Conservation (phyloP, 2,113 vertebrate species). For the Anguilla japonica region DNA sequence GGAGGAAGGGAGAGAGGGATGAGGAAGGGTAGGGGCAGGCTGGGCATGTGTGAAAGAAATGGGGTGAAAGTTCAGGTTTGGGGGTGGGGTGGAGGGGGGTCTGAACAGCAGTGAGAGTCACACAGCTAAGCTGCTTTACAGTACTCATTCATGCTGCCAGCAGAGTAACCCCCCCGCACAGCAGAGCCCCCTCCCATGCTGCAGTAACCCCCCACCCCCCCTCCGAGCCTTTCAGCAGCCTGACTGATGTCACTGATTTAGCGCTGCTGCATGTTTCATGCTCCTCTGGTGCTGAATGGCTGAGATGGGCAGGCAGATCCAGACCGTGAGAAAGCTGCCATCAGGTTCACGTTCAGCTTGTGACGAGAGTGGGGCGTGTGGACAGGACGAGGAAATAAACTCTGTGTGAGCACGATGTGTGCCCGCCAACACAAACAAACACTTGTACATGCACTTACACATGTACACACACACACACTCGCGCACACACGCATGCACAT, state of each 20-base stretch:
- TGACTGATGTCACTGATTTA: background rate
- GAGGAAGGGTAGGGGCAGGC: background rate
- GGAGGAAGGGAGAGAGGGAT: background rate
- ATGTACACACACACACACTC: too few relatives aligned
- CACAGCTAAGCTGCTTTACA: background rate
- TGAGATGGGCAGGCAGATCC: background rate
- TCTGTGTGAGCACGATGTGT: background rate
- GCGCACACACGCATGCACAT: too few relatives aligned
- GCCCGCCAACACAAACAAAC: too few relatives aligned
- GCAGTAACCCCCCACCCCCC: too few relatives aligned
- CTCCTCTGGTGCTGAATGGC: background rate
- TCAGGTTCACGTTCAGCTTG: background rate
- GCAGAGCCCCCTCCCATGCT: background rate
- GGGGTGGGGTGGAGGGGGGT: background rate
- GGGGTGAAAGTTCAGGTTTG: slow-evolving; percentile 21
- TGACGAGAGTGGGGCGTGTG: background rate
- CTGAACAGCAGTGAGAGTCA: too few relatives aligned
- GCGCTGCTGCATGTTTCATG: background rate
- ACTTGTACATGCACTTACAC: too few relatives aligned
- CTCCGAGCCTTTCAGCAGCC: background rate
- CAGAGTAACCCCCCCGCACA: background rate
- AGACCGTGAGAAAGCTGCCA: background rate
- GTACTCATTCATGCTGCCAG: background rate
- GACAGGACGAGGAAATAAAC: too few relatives aligned
- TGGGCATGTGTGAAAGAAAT: slow-evolving; percentile 13